Base-by-base conservation (phyloP, 2,888 invertebrate genomes). In the Mermis nigrescens region DNA sequence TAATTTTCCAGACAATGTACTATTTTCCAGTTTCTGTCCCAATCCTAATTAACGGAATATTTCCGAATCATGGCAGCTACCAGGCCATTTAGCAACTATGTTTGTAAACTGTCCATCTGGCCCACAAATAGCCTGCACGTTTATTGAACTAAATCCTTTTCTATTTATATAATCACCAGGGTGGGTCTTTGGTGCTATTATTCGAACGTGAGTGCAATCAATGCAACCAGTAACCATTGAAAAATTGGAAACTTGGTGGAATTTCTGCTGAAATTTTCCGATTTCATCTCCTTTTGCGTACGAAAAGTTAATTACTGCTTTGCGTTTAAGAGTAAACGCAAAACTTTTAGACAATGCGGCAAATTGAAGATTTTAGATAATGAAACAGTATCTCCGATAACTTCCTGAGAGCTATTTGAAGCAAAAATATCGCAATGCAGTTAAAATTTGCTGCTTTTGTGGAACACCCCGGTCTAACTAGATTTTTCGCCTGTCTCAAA, bases 101-200 rank as follows among this genome's bases (percentile, higher is more conserved):
- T 64, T 64, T 0, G 45, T 31, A 31, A 66, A 62, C 26, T 48
- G n/a, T 2, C 51, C 55, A 1, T 62, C 57, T 7, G n/a, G 38
- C 28, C 64, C 58, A 29, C 38, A 51, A 2, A 66, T 60, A 3
- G 64, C 62, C 59, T 66, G 66, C 2, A 62, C 55, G 48, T 66
- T 68, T 1, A 67, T 62, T 0, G 67, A 64, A 57, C 66, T 65
- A 52, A 46, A 64, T 1, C 55, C 24, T 58, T 68, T 66, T n/a
- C n/a, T n/a, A n/a, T n/a, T n/a, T n/a, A n/a, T n/a, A n/a, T n/a
- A n/a, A n/a, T n/a, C n/a, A n/a, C n/a, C 12, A 38, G 38, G 12
- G 7, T 38, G 19, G 7, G 7, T 19, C 19, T 38, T 38, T 19
- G 38, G 38, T 19, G 38, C 12, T 7, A 38, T 12, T 12, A 38